Evolutionary conservation across 1,140 invertebrate species (phyloP), one percentile per base, ranked within the genome.

Genomic region (Macrocentrus cingulum): DNA sequence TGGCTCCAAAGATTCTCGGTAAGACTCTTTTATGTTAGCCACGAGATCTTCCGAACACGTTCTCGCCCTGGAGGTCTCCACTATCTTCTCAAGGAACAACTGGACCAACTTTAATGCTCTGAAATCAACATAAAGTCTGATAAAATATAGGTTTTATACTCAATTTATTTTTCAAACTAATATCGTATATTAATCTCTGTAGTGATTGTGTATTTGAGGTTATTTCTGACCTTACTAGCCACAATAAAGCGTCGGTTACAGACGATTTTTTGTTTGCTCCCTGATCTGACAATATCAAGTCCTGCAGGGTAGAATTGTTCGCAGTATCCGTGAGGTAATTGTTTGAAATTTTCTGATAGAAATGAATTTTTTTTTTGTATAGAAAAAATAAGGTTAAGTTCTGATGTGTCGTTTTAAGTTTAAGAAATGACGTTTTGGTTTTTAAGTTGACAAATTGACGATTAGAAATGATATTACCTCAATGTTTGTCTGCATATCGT

Each of bases 401-500:
- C n/a, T n/a, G n/a, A n/a, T n/a, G n/a, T n/a, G n/a, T n/a, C n/a
- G n/a, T n/a, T n/a, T n/a, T n/a, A n/a, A n/a, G n/a, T n/a, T n/a
- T n/a, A n/a, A n/a, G n/a, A n/a, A n/a, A n/a, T n/a, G n/a, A n/a
- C n/a, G n/a, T n/a, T n/a, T n/a, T n/a, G n/a, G n/a, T n/a, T n/a
- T n/a, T n/a, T n/a, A n/a, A n/a, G n/a, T n/a, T n/a, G n/a, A n/a
- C n/a, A n/a, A n/a, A n/a, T n/a, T n/a, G n/a, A n/a, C n/a, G n/a
- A n/a, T n/a, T n/a, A n/a, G n/a, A n/a, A n/a, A n/a, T n/a, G n/a
- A n/a, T n/a, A n/a, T 84, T 82, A 89, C 88, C 67, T 85, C 82
- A 65, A 90, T 84, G 73, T 90, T 91, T 65, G 84, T 84, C 72
- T 85, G 83, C 82, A 91, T 87, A 66, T 91, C 88, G 76, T 84